These are phyloP conservation scores for Pristionchus exspectatus DNA, from an alignment of 2,888 invertebrate genomes.

Conservation along the genomic window DNA sequence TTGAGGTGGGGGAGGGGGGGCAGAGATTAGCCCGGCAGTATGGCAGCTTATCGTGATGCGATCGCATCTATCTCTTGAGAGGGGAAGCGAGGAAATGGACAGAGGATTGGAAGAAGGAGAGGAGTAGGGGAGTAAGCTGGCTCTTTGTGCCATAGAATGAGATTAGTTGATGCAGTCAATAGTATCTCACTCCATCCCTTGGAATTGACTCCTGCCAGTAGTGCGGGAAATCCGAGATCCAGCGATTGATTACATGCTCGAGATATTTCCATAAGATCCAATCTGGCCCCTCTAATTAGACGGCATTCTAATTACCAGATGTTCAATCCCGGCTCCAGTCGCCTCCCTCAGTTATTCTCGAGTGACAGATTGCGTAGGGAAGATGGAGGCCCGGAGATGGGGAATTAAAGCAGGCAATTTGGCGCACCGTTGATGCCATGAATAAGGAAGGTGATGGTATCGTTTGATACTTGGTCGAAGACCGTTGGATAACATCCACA, in stretches of 20 bases:
- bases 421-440: not conserved
- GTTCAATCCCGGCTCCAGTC: not conserved
- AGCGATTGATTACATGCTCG: not conserved
- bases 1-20: not conserved
- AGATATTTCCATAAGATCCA: not conserved
- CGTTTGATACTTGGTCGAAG: not conserved
- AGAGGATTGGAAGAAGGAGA: not conserved
- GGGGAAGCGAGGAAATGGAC: not conserved
- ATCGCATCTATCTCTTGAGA: conserved; percentile 34
- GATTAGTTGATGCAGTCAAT: conserved; percentile 24
- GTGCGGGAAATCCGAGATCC: not conserved
- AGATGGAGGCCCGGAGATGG: not conserved
- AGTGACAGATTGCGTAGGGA: conserved; percentile 1
- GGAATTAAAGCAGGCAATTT: not conserved
- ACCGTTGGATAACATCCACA: too few species aligned
- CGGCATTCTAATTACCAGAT: conserved; percentile 30
- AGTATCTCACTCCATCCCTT: not conserved
- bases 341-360: conserved; percentile 13
- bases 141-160: not conserved
- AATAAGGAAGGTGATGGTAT: not conserved
- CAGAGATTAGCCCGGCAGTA: not conserved
- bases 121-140: conserved; percentile 26
- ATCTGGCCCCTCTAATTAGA: conserved; percentile 20
- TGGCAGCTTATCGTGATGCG: conserved; percentile 16
- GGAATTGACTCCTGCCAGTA: not conserved